phyloP scores from a whole-genome alignment of 1,140 invertebrate species.

The Pararge aegeria region DNA sequence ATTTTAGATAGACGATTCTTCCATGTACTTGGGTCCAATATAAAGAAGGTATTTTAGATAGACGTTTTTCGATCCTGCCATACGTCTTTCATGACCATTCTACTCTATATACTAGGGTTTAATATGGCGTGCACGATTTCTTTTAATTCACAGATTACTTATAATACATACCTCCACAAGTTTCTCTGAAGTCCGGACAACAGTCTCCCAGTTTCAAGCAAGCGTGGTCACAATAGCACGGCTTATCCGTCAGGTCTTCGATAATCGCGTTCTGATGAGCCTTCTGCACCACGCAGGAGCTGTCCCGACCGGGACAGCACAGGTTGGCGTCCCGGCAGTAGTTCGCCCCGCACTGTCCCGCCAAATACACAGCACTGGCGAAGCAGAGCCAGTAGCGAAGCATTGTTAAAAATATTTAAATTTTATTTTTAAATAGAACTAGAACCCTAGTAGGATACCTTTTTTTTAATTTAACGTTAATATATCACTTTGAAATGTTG shows the following conservation, averaged over 20 bases:
- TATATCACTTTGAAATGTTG: too few relatives aligned
- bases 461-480: too few relatives aligned
- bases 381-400: constrained; percentile 60
- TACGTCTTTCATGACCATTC: too few relatives aligned
- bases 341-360: constrained; percentile 61
- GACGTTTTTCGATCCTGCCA: too few relatives aligned
- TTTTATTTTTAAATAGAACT: constrained; percentile 4
- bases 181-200: constrained; percentile 91
- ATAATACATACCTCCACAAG: constrained; percentile 88
- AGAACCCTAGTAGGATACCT: too few relatives aligned
- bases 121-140: too few relatives aligned
- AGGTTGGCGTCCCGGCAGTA: constrained; percentile 88
- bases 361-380: constrained; percentile 54
- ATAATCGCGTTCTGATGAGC: constrained; percentile 90
- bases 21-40: too few relatives aligned
- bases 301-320: constrained; percentile 90
- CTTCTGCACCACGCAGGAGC: constrained; percentile 92
- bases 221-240: constrained; percentile 94
- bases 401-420: constrained; percentile 41
- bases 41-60: too few relatives aligned
- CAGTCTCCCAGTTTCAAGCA: constrained; percentile 93
- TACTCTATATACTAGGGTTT: too few relatives aligned
- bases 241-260: constrained; percentile 89
- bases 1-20: too few relatives aligned
- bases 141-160: too few relatives aligned